phyloP scores from a whole-genome alignment of 2,113 vertebrate genomes.

The Chaenogobius annularis region DNA sequence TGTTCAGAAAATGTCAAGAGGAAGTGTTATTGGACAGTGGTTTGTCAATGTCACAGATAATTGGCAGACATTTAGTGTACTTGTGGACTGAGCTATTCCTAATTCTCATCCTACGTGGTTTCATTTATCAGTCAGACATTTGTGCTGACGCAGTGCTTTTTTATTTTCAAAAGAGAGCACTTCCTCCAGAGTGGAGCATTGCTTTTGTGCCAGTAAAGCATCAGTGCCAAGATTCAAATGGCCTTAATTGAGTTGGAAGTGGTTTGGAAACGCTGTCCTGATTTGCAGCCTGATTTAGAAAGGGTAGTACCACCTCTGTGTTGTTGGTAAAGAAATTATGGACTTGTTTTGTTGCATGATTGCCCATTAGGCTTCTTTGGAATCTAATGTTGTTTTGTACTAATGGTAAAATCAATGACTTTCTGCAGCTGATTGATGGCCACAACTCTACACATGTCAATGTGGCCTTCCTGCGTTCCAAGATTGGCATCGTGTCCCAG shows the following conservation, averaged over 20 bases:
- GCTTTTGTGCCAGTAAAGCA: constrained; percentile 38
- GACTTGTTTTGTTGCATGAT: constrained; percentile 30
- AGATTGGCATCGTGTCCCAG: constrained; percentile 82
- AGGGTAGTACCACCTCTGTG: constrained; percentile 44
- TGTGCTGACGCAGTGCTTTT: constrained; percentile 41
- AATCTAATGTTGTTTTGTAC: constrained; percentile 30
- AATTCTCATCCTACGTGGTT: constrained; percentile 14
- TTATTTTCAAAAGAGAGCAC: constrained; percentile 9
- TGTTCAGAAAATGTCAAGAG: background rate
- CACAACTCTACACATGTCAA: constrained; percentile 64
- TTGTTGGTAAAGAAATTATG: constrained; percentile 32
- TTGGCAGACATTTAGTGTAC: constrained; percentile 12
- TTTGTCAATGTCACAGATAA: constrained; percentile 42
- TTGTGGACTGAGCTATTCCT: constrained; percentile 24
- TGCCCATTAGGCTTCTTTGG: constrained; percentile 42
- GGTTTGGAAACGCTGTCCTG: constrained; percentile 41
- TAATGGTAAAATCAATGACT: constrained; percentile 55
- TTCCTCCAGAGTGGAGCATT: constrained; percentile 23
- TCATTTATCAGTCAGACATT: constrained; percentile 37
- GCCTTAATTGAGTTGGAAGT: constrained; percentile 60
- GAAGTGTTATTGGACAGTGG: constrained; percentile 10
- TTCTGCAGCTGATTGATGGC: constrained; percentile 77
- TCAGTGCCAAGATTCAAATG: constrained; percentile 56
- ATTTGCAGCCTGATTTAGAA: constrained; percentile 45
- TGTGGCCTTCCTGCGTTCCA: constrained; percentile 78